Conservation (phyloP, 1,140 invertebrate species). For the Pachyrhynchus sulphureomaculatus region DNA sequence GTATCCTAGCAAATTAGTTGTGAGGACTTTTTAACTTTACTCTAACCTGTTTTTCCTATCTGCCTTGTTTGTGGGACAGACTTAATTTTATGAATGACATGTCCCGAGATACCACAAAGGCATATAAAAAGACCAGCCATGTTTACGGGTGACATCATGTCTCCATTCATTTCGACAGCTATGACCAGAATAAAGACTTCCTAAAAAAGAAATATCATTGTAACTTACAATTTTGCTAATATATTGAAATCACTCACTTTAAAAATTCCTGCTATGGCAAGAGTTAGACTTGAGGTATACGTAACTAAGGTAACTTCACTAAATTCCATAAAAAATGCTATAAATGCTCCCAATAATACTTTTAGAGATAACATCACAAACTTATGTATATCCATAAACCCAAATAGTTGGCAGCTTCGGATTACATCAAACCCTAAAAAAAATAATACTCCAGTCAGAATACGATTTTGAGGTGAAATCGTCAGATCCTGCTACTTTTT, state of each 20-base stretch:
- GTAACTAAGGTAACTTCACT: slow-evolving; percentile 91
- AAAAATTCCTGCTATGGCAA: slow-evolving; percentile 94
- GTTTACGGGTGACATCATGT: slow-evolving; percentile 81
- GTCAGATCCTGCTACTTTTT: slow-evolving; percentile 30
- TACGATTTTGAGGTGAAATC: too few species aligned
- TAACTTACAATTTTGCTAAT: too few species aligned
- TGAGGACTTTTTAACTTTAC: too few species aligned
- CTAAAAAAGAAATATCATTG: slow-evolving; percentile 57
- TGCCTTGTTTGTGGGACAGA: slow-evolving; percentile 28
- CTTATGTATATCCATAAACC: slow-evolving; percentile 45
- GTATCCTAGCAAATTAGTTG: too few species aligned
- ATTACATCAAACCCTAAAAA: slow-evolving; percentile 30
- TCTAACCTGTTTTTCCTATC: background rate
- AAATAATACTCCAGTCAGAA: background rate
- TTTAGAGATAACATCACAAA: slow-evolving; percentile 49
- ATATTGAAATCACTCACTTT: slow-evolving; percentile 68
- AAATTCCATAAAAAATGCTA: slow-evolving; percentile 95
- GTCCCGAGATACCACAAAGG: slow-evolving; percentile 83
- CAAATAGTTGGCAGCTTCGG: slow-evolving; percentile 53
- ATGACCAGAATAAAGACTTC: slow-evolving; percentile 87
- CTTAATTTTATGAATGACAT: slow-evolving; percentile 76
- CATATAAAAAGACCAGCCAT: slow-evolving; percentile 84
- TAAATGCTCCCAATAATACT: slow-evolving; percentile 71
- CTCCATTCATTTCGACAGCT: slow-evolving; percentile 83
- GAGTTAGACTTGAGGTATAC: slow-evolving; percentile 94